Conservation (phyloP, 2,888 invertebrate species). For the Junonia oenone region DNA sequence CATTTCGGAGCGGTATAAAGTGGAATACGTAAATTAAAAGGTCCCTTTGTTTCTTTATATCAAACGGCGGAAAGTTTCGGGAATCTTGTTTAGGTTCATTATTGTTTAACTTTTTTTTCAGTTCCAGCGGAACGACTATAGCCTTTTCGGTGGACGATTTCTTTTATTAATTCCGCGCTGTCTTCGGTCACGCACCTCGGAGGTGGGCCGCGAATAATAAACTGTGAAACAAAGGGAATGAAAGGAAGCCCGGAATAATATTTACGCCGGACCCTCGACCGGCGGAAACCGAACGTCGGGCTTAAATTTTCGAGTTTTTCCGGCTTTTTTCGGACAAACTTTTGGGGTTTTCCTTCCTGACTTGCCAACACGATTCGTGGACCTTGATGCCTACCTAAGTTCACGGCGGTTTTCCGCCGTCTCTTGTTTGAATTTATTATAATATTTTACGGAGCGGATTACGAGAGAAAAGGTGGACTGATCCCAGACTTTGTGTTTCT, state of each 20-base stretch:
- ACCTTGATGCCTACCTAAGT: conserved; percentile 51
- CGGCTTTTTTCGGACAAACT: conserved; percentile 47
- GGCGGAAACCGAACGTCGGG: conserved; percentile 62
- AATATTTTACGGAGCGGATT: conserved; percentile 54
- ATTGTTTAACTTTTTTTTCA: conserved; percentile 40
- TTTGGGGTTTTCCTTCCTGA: conserved; percentile 66
- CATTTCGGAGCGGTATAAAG: conserved; percentile 37
- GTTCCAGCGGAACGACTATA: conserved; percentile 18
- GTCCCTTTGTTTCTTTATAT: conserved; percentile 57
- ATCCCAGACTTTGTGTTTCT: conserved; percentile 38
- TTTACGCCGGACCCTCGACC: conserved; percentile 56
- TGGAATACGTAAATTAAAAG: conserved; percentile 55
- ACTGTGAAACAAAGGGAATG: conserved; percentile 69
- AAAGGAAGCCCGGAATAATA: conserved; percentile 68
- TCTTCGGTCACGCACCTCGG: conserved; percentile 35
- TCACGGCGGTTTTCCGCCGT: conserved; percentile 53
- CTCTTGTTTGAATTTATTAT: conserved; percentile 61
- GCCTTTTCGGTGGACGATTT: conserved; percentile 28
- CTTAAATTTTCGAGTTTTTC: conserved; percentile 63
- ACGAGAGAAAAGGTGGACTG: conserved; percentile 43
- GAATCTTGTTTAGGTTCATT: conserved; percentile 61
- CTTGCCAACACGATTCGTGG: conserved; percentile 60
- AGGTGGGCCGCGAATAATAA: conserved; percentile 60
- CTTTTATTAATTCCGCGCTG: conserved; percentile 32
- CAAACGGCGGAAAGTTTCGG: conserved; percentile 51